phyloP scores from a whole-genome alignment of 2,797 vertebrate species.

The Pseudomugil gertrudae region DNA sequence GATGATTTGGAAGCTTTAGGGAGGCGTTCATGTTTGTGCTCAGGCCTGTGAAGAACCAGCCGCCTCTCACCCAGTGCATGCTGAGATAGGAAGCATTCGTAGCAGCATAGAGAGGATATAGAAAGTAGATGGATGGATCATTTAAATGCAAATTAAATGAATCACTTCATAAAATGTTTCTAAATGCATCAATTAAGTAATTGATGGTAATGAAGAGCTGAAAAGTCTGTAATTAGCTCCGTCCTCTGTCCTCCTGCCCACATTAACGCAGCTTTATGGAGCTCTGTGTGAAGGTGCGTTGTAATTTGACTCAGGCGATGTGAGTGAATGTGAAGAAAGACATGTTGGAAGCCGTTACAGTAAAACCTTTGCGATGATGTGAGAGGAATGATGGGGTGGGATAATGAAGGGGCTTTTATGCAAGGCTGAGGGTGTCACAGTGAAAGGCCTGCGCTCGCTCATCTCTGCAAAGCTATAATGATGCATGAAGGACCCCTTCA shows the following conservation, averaged over 20 bases:
- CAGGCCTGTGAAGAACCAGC: not conserved
- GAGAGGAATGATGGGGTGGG: constrained; percentile 48
- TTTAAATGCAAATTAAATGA: constrained; percentile 52
- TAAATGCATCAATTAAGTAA: constrained; percentile 43
- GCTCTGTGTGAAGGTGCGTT: constrained; percentile 8
- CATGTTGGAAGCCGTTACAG: constrained; percentile 34
- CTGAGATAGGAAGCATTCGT: constrained; percentile 29
- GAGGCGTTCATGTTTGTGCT: constrained; percentile 2
- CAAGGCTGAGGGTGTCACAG: constrained; percentile 49
- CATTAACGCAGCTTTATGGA: constrained; percentile 26
- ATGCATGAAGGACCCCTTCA: constrained; percentile 73
- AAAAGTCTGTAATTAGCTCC: constrained; percentile 36
- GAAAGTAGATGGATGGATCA: constrained; percentile 11
- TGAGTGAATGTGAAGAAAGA: constrained; percentile 29
- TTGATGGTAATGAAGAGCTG: constrained; percentile 45
- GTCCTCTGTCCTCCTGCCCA: constrained; percentile 31
- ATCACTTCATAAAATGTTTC: constrained; percentile 48
- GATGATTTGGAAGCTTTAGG: constrained; percentile 10
- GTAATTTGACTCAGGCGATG: constrained; percentile 28
- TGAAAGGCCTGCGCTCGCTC: constrained; percentile 34
- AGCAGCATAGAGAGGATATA: constrained; percentile 4
- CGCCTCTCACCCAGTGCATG: constrained; percentile 32
- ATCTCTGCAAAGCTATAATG: constrained; percentile 61
- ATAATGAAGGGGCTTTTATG: constrained; percentile 64
- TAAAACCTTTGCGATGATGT: constrained; percentile 30